These are phyloP conservation scores for Hippocampus guttulatus DNA, from an alignment of 2,113 vertebrate genomes.

Conservation along the genomic window DNA sequence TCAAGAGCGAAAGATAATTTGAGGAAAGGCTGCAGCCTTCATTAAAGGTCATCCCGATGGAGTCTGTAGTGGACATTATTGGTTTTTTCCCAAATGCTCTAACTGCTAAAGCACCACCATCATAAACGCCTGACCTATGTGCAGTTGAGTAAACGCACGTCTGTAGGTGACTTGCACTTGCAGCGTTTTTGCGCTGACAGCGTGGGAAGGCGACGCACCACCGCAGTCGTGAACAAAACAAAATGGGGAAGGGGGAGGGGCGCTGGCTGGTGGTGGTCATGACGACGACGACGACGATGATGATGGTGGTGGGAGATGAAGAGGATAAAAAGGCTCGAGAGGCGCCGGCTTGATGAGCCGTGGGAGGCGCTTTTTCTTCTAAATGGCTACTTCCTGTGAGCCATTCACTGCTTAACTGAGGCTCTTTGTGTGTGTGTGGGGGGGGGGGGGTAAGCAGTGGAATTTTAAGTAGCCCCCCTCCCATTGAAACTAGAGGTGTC, in stretches of 20 bases:
- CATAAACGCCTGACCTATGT: background rate
- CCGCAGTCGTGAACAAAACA: constrained; percentile 40
- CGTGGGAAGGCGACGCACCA: constrained; percentile 59
- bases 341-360: constrained; percentile 44
- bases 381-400: constrained; percentile 63
- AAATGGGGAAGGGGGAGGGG: constrained; percentile 37
- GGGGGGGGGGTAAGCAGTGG: constrained; percentile 30
- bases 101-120: background rate
- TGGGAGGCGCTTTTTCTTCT: constrained; percentile 61
- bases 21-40: too few relatives aligned
- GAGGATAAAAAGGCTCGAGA: constrained; percentile 45
- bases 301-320: constrained; percentile 19
- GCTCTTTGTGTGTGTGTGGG: constrained; percentile 55
- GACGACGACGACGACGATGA: background rate
- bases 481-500: constrained; percentile 1
- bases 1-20: too few relatives aligned
- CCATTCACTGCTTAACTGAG: constrained; percentile 61
- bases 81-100: background rate
- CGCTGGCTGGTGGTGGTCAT: constrained; percentile 7
- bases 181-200: constrained; percentile 24
- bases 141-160: background rate
- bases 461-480: constrained; percentile 60
- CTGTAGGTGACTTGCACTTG: background rate
- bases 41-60: too few relatives aligned
- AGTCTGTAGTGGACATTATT: too few relatives aligned